phyloP scores from a whole-genome alignment of 1,140 invertebrate genomes.

The Bombus balteatus region DNA sequence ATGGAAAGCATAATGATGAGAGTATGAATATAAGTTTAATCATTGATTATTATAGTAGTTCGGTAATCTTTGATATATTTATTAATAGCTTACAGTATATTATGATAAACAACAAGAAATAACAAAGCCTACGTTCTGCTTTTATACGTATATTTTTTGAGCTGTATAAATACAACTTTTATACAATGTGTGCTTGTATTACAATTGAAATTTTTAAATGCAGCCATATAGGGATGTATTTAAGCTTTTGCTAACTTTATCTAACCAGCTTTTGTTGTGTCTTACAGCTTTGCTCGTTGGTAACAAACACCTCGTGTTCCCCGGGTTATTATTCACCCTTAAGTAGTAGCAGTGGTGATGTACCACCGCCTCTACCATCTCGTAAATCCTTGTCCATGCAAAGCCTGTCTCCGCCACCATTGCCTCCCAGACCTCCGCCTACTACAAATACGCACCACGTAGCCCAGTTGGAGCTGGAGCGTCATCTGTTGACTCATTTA shows the following conservation, averaged over 20 bases:
- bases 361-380: conserved; percentile 85
- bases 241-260: conserved; percentile 64
- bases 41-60: conserved; percentile 8
- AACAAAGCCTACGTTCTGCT: conserved; percentile 27
- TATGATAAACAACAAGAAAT: conserved; percentile 10
- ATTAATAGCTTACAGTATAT: conserved; percentile 15
- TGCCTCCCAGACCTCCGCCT: conserved; percentile 79
- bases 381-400: conserved; percentile 83
- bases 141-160: conserved; percentile 15
- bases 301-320: conserved; percentile 81
- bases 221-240: conserved; percentile 50
- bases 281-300: conserved; percentile 83
- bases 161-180: conserved; percentile 24
- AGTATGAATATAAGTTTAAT: conserved; percentile 22
- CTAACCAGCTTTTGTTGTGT: conserved; percentile 80
- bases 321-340: conserved; percentile 78
- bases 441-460: conserved; percentile 79
- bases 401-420: conserved; percentile 80
- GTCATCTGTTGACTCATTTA: conserved; percentile 84
- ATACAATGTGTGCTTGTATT: conserved; percentile 21
- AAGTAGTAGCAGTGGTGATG: conserved; percentile 76
- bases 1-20: conserved; percentile 18
- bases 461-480: conserved; percentile 80
- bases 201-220: conserved; percentile 34
- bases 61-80: conserved; percentile 19